Evolutionary conservation across 2,888 invertebrate species (phyloP).

Genomic region (Hybos culiciformis): DNA sequence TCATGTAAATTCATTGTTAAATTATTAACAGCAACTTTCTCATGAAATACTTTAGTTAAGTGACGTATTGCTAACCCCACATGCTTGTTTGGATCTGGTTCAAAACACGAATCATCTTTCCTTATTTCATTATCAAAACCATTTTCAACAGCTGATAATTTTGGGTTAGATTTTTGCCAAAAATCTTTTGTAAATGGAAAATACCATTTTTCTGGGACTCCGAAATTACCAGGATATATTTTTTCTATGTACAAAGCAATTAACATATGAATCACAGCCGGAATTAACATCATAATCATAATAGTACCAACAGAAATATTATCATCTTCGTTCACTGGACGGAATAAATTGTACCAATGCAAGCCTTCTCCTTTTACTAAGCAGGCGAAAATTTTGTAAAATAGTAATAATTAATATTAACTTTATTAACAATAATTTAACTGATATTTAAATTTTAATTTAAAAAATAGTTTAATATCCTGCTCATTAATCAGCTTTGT

Average conservation of each 20-base stretch:
- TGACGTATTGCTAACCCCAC: constrained; percentile 40
- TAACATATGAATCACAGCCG: constrained; percentile 43
- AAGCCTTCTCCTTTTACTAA: constrained; percentile 53
- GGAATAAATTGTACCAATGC: constrained; percentile 42
- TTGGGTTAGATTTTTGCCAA: constrained; percentile 35
- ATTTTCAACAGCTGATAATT: too few relatives aligned
- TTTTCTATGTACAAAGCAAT: constrained; percentile 77
- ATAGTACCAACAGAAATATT: constrained; percentile 55
- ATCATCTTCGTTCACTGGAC: constrained; percentile 51
- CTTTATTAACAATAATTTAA: too few relatives aligned
- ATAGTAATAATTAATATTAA: too few relatives aligned
- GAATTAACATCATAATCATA: constrained; percentile 47
- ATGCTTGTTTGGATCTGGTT: constrained; percentile 37
- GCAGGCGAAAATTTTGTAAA: too few relatives aligned
- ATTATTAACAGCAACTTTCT: constrained; percentile 43
- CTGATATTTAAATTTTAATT: too few relatives aligned
- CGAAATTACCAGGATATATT: constrained; percentile 73
- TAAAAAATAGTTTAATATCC: too few relatives aligned
- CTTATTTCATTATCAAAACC: too few relatives aligned
- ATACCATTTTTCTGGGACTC: constrained; percentile 69
- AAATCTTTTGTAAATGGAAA: constrained; percentile 51
- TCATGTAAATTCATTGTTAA: constrained; percentile 66
- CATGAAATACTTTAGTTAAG: constrained; percentile 44
- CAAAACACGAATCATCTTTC: constrained; percentile 18
- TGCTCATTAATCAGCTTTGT: too few relatives aligned